Evolutionary conservation across 92 coral and sea anemone species (phyloP).

Genomic region (Palythoa caribaeorum): DNA sequence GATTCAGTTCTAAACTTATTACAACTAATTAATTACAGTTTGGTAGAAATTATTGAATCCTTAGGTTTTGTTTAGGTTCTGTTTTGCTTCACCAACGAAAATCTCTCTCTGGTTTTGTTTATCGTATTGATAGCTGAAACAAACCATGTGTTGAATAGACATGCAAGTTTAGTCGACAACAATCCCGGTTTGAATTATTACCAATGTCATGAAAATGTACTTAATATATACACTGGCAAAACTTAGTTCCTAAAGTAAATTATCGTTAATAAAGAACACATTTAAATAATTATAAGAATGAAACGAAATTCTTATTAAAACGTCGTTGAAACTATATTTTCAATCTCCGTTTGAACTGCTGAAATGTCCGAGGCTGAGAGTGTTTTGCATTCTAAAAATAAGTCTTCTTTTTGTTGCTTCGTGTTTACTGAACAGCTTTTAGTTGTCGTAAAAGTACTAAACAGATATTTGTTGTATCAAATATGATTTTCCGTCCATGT

Average conservation of each 20-base stretch:
- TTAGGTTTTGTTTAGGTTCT: neutral
- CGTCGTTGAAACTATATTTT: too few species aligned
- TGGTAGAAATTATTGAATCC: neutral
- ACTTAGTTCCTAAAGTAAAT: neutral
- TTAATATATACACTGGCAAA: neutral
- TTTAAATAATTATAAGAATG: too few species aligned
- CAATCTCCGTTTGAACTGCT: too few species aligned
- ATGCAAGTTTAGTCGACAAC: neutral
- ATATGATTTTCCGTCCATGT: too few species aligned
- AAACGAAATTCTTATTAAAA: too few species aligned
- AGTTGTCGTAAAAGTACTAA: too few species aligned
- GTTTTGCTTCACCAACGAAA: neutral
- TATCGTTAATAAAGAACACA: too few species aligned
- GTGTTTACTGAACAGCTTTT: too few species aligned
- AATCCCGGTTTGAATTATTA: neutral
- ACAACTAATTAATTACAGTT: neutral
- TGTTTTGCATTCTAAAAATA: too few species aligned
- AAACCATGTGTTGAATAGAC: neutral
- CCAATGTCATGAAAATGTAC: neutral
- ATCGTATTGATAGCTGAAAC: neutral
- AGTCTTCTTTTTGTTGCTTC: too few species aligned
- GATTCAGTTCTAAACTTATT: neutral
- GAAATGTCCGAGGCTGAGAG: too few species aligned
- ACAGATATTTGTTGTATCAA: too few species aligned
- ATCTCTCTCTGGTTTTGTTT: neutral